Percentiles rank a stretch among this genome's conserved stretches.
phyloP scores from a whole-genome alignment of 2,113 vertebrate species.

The Mugil cephalus region DNA sequence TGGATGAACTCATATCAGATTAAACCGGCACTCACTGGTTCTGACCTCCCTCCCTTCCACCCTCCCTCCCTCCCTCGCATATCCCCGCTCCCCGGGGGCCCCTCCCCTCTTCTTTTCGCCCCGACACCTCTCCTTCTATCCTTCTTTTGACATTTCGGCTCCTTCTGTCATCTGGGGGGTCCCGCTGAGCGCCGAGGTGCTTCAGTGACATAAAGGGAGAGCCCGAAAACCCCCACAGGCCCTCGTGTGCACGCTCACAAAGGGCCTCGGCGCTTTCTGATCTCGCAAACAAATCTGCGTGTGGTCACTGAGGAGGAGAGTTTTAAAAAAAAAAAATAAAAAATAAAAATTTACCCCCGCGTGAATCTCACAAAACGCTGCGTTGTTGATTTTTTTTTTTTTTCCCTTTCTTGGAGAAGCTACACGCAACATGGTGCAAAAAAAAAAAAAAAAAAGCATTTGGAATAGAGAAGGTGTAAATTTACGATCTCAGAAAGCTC shows the following conservation, averaged over 20 bases:
- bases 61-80: slow-evolving; percentile 32
- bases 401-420: slow-evolving; percentile 16
- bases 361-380: slow-evolving; percentile 34
- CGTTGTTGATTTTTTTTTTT: slow-evolving; percentile 3
- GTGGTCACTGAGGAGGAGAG: slow-evolving; percentile 3
- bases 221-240: slow-evolving; percentile 51
- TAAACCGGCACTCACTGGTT: slow-evolving; percentile 68
- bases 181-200: slow-evolving; percentile 72
- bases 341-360: slow-evolving; percentile 9
- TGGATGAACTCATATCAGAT: slow-evolving; percentile 77
- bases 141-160: slow-evolving; percentile 77
- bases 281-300: slow-evolving; percentile 25
- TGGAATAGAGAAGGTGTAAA: slow-evolving; percentile 30
- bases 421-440: slow-evolving; percentile 18
- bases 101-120: slow-evolving; percentile 12
- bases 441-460: too few relatives aligned
- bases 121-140: slow-evolving; percentile 67
- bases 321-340: too few relatives aligned
- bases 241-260: slow-evolving; percentile 56
- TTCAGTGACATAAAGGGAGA: slow-evolving; percentile 43
- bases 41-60: slow-evolving; percentile 62
- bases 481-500: slow-evolving; percentile 16
- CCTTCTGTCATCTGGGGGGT: slow-evolving; percentile 73
- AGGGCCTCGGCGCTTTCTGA: slow-evolving; percentile 61
- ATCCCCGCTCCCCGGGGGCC: slow-evolving; percentile 58